Evolutionary conservation across 2,888 invertebrate genomes (phyloP), one percentile per base, ranked within the genome.

Genomic region (Prosopocoilus inquinatus): DNA sequence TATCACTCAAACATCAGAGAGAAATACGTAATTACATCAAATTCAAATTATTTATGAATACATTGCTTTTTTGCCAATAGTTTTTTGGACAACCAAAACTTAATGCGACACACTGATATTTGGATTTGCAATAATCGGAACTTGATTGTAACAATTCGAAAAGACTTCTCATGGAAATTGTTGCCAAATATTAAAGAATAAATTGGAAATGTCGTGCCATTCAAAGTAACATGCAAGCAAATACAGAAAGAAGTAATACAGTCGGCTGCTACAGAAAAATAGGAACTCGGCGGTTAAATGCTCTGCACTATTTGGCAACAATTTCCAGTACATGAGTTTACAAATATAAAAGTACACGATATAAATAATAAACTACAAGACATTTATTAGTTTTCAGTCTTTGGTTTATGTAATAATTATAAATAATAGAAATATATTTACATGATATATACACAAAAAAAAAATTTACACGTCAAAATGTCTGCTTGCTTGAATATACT

Each of bases 371-470:
- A 56, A 59, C 56, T 59, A 55, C 55, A 58, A 57, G 62, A 63
- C 62, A 62, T 62, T 64, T 62, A 62, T 63, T 53, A 58, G 36
- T 50, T 51, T n/a, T 54, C 64, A 64, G 64, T 64, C 64, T 64
- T 64, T 64, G 64, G 64, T 61, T 61, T 60, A 41, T 41, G 20
- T 28, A 64, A 63, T 63, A 64, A 64, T 61, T 62, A 64, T 62
- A 58, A 59, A 60, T 59, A 57, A 57, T 54, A 61, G 55, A 56
- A 60, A 58, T 59, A 59, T 55, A 58, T 64, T 55, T 55, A 59
- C 52, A 56, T 47, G 46, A 55, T 62, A 59, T 62, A 60, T 57
- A 59, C 59, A 55, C 36, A 50, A 47, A 51, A 54, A 34, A n/a
- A 44, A 36, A 49, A 45, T 41, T 28, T 9, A 36, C 43, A 44